Conservation (phyloP, 2,888 invertebrate species). For the Drosophila diplacantha region DNA sequence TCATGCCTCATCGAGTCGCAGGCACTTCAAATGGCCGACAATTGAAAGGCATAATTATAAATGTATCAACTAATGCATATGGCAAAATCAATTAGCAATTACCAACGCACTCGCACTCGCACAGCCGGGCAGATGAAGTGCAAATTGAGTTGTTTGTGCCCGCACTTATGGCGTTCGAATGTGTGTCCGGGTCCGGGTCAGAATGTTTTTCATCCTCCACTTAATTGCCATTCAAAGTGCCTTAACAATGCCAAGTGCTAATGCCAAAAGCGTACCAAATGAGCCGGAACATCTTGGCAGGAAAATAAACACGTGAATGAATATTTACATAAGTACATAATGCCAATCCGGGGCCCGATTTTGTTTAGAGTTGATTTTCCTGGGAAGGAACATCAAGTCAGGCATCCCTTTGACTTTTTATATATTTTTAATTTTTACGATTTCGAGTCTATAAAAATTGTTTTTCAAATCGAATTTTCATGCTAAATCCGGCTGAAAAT, state of each 20-base stretch:
- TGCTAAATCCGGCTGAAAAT: too few relatives aligned
- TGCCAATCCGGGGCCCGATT: not conserved
- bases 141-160: slow-evolving; percentile 57
- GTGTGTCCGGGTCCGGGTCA: slow-evolving; percentile 10
- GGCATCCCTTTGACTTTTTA: not conserved
- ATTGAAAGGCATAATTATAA: slow-evolving; percentile 60
- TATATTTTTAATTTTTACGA: not conserved
- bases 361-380: not conserved
- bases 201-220: slow-evolving; percentile 56
- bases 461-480: not conserved
- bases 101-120: not conserved
- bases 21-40: slow-evolving; percentile 51
- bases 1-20: slow-evolving; percentile 32
- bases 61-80: slow-evolving; percentile 67
- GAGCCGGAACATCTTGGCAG: slow-evolving; percentile 21
- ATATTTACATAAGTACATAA: not conserved
- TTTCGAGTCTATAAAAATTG: not conserved
- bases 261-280: slow-evolving; percentile 31
- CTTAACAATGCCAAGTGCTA: slow-evolving; percentile 49
- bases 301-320: slow-evolving; percentile 30
- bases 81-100: slow-evolving; percentile 68
- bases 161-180: not conserved
- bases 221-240: slow-evolving; percentile 62
- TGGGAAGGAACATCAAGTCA: not conserved
- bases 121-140: slow-evolving; percentile 57